phyloP scores from a whole-genome alignment of 2,113 vertebrate species.

The Clarias batrachus region DNA sequence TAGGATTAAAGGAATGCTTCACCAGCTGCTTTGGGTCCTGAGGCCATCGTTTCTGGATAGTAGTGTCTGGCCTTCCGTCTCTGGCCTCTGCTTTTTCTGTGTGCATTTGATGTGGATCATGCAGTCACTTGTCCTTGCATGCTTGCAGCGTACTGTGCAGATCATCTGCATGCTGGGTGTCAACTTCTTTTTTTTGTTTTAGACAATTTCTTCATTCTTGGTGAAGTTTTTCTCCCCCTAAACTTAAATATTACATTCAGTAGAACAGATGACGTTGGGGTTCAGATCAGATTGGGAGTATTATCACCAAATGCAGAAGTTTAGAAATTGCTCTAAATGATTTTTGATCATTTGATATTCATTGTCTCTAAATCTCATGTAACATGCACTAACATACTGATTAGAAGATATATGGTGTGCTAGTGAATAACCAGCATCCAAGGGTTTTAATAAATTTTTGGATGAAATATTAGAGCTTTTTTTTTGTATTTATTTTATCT shows the following conservation, averaged over 20 bases:
- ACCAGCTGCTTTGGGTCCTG: background rate
- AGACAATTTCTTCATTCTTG: background rate
- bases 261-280: background rate
- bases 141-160: background rate
- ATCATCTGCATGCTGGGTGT: constrained; percentile 18
- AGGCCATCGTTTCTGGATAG: constrained; percentile 31
- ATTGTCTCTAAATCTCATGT: background rate
- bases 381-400: background rate
- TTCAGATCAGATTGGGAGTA: background rate
- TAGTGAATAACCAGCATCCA: background rate
- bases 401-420: background rate
- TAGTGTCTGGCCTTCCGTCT: constrained; percentile 27
- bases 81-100: background rate
- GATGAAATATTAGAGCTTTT: background rate
- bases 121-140: constrained; percentile 4
- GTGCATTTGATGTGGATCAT: constrained; percentile 3
- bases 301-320: background rate
- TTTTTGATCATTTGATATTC: background rate
- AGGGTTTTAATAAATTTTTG: background rate
- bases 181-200: background rate
- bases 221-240: background rate
- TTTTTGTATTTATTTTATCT: constrained; percentile 8
- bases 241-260: background rate
- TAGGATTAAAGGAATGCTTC: background rate
- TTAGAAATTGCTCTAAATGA: background rate